These are phyloP conservation scores for Lerista edwardsae DNA, from an alignment of 2,797 vertebrate species.

Conservation along the genomic window DNA sequence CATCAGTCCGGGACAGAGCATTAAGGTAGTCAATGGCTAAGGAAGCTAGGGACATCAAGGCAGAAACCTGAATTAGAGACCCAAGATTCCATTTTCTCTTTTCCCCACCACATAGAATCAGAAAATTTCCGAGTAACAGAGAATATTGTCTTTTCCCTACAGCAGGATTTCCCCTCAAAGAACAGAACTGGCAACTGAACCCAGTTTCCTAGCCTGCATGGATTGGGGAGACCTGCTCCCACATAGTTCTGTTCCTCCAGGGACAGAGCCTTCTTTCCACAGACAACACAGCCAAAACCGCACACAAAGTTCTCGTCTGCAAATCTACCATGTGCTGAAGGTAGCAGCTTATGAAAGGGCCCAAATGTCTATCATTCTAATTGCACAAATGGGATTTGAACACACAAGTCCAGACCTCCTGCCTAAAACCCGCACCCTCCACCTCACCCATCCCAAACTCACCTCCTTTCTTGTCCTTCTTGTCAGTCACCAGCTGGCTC, in stretches of 20 bases:
- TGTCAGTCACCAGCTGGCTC: conserved; percentile 7
- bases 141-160: not conserved
- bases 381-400: not conserved
- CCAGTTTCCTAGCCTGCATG: too few species aligned
- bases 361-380: not conserved
- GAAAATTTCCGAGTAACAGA: not conserved
- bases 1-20: not conserved
- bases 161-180: not conserved
- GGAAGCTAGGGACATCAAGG: not conserved
- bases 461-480: conserved; percentile 14
- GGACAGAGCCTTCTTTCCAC: not conserved
- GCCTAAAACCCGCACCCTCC: too few species aligned
- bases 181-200: too few species aligned
- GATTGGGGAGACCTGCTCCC: too few species aligned
- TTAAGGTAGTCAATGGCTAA: conserved; percentile 36
- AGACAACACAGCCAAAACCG: not conserved
- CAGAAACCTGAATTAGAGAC: not conserved
- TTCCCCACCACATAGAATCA: not conserved
- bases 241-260: not conserved
- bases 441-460: not conserved
- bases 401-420: not conserved
- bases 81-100: not conserved
- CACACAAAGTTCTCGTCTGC: not conserved
- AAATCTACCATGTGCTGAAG: not conserved
- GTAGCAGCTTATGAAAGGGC: not conserved